phyloP scores from a whole-genome alignment of 1,140 invertebrate species.

The Oncopeltus fasciatus region DNA sequence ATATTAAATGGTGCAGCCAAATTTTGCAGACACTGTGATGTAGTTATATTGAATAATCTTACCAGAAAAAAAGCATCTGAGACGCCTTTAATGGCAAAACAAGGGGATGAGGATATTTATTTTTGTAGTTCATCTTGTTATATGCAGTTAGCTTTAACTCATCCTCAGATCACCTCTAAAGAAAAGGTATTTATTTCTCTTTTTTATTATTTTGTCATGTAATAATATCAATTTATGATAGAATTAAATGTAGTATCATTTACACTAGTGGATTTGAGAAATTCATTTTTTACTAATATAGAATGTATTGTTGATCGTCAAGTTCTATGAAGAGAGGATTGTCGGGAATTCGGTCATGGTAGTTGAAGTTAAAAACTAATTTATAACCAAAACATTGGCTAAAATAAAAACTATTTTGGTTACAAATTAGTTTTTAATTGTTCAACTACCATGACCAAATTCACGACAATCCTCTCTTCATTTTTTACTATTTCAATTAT shows the following conservation, averaged over 20 bases:
- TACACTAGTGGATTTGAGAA: not conserved
- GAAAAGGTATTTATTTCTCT: conserved; percentile 32
- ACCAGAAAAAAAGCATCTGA: conserved; percentile 69
- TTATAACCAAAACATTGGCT: too few species aligned
- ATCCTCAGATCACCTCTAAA: conserved; percentile 28
- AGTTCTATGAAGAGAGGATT: too few species aligned
- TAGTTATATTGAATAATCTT: conserved; percentile 67
- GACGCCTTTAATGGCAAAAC: conserved; percentile 51
- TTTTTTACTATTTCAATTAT: too few species aligned
- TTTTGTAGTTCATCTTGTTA: conserved; percentile 78
- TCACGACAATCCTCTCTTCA: too few species aligned
- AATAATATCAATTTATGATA: not conserved
- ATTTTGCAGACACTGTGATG: conserved; percentile 83
- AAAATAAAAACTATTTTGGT: too few species aligned
- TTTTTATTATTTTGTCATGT: not conserved
- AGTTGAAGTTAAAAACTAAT: too few species aligned
- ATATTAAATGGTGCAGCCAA: conserved; percentile 75
- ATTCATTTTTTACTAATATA: too few species aligned
- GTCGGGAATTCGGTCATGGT: too few species aligned
- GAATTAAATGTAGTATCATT: too few species aligned
- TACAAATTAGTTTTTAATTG: too few species aligned
- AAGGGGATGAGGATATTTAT: conserved; percentile 53
- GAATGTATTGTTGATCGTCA: too few species aligned
- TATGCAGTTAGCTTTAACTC: conserved; percentile 58
- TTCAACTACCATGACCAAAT: too few species aligned